Evolutionary conservation across 2,888 invertebrate species (phyloP).

Genomic region (Diarsia rubi): DNA sequence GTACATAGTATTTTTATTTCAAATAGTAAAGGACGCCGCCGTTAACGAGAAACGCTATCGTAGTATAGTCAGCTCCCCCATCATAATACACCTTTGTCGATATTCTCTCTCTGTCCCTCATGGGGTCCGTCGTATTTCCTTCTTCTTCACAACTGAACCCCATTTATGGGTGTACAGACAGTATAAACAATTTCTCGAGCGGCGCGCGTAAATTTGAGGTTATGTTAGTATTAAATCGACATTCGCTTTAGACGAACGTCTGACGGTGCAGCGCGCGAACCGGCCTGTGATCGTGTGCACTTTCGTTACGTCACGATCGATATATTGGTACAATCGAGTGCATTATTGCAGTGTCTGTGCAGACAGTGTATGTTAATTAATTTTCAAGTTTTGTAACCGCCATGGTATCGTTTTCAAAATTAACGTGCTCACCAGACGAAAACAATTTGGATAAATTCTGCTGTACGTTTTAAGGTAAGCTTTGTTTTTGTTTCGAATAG

Average conservation of each 20-base stretch:
- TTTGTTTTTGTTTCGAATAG: constrained; percentile 14
- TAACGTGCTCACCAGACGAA: constrained; percentile 73
- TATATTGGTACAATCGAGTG: constrained; percentile 81
- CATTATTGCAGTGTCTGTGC: constrained; percentile 77
- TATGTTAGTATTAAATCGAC: constrained; percentile 89
- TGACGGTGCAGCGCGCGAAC: constrained; percentile 62
- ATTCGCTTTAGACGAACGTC: constrained; percentile 84
- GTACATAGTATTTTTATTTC: constrained; percentile 52
- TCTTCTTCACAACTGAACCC: constrained; percentile 83
- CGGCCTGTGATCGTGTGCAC: constrained; percentile 74
- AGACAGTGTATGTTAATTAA: constrained; percentile 70
- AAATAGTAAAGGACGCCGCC: constrained; percentile 53
- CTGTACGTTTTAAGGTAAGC: constrained; percentile 66
- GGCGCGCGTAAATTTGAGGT: constrained; percentile 89
- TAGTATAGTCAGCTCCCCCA: constrained; percentile 72
- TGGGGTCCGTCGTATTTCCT: constrained; percentile 69
- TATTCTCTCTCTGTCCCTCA: constrained; percentile 75
- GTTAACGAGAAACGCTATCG: constrained; percentile 61
- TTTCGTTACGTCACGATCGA: constrained; percentile 82
- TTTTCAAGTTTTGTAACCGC: constrained; percentile 66
- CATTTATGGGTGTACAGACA: constrained; percentile 84
- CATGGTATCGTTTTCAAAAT: constrained; percentile 75
- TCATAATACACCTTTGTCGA: constrained; percentile 77
- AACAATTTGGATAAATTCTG: constrained; percentile 74
- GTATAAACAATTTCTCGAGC: constrained; percentile 88